Evolutionary conservation across 2,113 vertebrate species (phyloP).

Genomic region (Condylura cristata): DNA sequence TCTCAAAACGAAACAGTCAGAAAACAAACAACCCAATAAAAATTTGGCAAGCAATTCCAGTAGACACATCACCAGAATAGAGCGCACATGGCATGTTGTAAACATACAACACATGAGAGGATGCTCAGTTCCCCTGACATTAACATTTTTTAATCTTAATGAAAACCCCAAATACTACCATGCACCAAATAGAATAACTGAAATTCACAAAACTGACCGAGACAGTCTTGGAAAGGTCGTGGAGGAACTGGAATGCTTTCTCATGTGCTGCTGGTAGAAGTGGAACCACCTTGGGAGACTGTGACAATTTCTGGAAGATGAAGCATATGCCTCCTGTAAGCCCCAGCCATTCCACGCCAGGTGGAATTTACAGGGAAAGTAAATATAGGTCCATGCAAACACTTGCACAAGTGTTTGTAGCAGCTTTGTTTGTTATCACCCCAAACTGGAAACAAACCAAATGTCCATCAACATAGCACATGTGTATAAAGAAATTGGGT

Average conservation of each 20-base stretch:
- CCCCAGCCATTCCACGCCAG: neutral
- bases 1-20: slow-evolving; percentile 8
- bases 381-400: neutral
- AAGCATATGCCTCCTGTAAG: neutral
- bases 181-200: neutral
- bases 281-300: neutral
- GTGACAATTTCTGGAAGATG: neutral
- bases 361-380: neutral
- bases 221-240: neutral
- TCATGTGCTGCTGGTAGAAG: neutral
- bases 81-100: neutral
- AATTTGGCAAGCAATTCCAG: neutral
- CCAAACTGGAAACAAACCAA: neutral
- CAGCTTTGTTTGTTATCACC: neutral
- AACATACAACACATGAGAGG: neutral
- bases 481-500: neutral
- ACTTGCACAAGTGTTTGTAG: neutral
- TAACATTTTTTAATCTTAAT: neutral
- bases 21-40: neutral
- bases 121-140: neutral
- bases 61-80: neutral
- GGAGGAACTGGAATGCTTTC: neutral
- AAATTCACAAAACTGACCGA: neutral
- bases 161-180: neutral
- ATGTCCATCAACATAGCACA: neutral